These are phyloP conservation scores for Diacarnus erythraeanus DNA, from an alignment of 37 sponge, comb jelly and placozoan species.

Conservation along the genomic window DNA sequence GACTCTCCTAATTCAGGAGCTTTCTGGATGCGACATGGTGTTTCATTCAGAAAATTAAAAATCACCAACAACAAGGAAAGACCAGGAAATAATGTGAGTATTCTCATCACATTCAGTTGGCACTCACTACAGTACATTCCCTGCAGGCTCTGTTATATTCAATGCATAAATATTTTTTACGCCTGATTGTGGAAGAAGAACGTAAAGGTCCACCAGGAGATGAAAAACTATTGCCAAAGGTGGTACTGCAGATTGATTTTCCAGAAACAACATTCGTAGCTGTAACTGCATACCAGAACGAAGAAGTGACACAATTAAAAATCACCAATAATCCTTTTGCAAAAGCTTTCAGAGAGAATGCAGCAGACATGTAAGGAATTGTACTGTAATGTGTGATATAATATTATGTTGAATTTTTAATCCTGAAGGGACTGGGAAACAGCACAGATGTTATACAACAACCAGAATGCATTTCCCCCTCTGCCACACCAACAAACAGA, in stretches of 20 bases:
- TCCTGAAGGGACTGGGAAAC: constrained; percentile 70
- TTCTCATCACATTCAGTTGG: no score
- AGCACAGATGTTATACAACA: constrained; percentile 56
- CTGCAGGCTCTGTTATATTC: constrained; percentile 70
- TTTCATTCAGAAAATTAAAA: constrained; percentile 78
- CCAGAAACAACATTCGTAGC: constrained; percentile 84
- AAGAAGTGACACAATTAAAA: constrained; percentile 87
- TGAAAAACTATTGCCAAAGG: constrained; percentile 14
- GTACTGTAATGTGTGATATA: background rate
- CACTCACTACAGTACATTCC: no score
- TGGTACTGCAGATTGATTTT: constrained; percentile 44
- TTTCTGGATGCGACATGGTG: constrained; percentile 85
- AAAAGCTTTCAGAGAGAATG: constrained; percentile 82
- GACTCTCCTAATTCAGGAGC: constrained; percentile 72
- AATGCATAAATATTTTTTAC: constrained; percentile 80
- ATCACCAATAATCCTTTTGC: constrained; percentile 90
- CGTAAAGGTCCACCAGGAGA: constrained; percentile 34
- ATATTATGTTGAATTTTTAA: background rate
- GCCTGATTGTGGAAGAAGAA: constrained; percentile 66
- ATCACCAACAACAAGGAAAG: constrained; percentile 85
- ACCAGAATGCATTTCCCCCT: background rate
- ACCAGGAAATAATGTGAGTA: constrained; percentile 70
- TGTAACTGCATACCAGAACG: constrained; percentile 90
- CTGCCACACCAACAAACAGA: background rate
- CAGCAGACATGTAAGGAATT: constrained; percentile 60